Conservation (phyloP, 2,113 vertebrate genomes). For the Origma solitaria region DNA sequence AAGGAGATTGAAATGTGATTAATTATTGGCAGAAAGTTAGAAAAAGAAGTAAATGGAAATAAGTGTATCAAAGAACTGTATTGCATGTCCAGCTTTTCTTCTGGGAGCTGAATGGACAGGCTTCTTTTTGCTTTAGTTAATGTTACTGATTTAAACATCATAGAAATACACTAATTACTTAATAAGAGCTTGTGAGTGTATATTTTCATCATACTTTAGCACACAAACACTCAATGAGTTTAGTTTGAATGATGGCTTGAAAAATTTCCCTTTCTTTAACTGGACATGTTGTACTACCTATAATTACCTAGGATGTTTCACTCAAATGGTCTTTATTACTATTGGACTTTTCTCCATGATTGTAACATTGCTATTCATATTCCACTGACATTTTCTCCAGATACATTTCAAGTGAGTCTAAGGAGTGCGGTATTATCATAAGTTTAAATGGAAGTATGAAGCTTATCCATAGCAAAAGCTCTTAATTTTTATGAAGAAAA, state of each 20-base stretch:
- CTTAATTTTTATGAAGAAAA: background rate
- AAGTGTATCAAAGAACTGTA: background rate
- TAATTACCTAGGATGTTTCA: background rate
- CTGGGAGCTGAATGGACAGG: background rate
- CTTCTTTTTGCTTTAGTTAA: background rate
- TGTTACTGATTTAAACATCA: background rate
- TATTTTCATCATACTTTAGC: background rate
- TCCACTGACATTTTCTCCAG: background rate
- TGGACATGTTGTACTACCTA: background rate
- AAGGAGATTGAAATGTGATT: background rate
- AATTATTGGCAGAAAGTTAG: background rate
- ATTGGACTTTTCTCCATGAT: background rate
- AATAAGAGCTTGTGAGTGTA: background rate
- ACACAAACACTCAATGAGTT: background rate
- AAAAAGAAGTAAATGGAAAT: background rate
- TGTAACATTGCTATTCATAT: background rate
- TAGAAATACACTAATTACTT: background rate
- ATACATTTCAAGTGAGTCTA: background rate
- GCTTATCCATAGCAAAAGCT: background rate
- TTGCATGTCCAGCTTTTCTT: background rate
- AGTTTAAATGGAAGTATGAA: background rate
- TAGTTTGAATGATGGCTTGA: background rate
- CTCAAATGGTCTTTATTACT: background rate
- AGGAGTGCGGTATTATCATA: rapidly evolving
- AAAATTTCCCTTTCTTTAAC: background rate